phyloP scores from a whole-genome alignment of 2,888 invertebrate species.

The Eurytoma californica region DNA sequence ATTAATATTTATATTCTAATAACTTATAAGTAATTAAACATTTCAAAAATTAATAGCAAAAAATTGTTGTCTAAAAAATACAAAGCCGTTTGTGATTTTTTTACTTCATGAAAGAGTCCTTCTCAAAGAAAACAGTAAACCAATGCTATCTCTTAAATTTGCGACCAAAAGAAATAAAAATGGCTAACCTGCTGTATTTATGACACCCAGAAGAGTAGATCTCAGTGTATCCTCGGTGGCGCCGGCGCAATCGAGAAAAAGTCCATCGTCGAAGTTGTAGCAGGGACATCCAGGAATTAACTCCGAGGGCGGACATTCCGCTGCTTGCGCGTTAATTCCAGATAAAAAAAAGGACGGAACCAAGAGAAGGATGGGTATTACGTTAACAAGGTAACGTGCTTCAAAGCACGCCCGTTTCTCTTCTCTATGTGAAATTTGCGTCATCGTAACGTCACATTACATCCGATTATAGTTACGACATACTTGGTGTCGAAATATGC shows the following conservation, averaged over 20 bases:
- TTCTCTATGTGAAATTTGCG: conserved; percentile 62
- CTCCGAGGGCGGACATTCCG: conserved; percentile 70
- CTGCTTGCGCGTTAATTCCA: conserved; percentile 63
- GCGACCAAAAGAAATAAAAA: background rate
- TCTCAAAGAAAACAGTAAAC: too few relatives aligned
- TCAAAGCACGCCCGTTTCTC: conserved; percentile 45
- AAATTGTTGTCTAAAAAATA: too few relatives aligned
- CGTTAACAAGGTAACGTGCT: conserved; percentile 24
- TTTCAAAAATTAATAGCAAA: too few relatives aligned
- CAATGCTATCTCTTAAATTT: background rate
- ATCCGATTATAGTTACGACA: conserved; percentile 22
- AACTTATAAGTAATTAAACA: too few relatives aligned
- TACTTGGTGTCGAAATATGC: conserved; percentile 57
- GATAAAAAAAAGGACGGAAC: conserved; percentile 57
- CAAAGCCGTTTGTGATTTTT: too few relatives aligned
- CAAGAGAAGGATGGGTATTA: conserved; percentile 37
- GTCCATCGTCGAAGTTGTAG: conserved; percentile 93
- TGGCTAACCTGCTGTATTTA: conserved; percentile 66
- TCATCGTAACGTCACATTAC: conserved; percentile 68
- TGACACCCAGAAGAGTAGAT: conserved; percentile 83
- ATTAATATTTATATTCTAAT: too few relatives aligned
- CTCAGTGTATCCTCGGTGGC: conserved; percentile 85
- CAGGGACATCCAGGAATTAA: conserved; percentile 87
- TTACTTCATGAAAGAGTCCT: too few relatives aligned
- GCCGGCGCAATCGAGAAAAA: conserved; percentile 91